Base-by-base conservation (phyloP, 2,888 invertebrate species). In the Brachyptera risi region DNA sequence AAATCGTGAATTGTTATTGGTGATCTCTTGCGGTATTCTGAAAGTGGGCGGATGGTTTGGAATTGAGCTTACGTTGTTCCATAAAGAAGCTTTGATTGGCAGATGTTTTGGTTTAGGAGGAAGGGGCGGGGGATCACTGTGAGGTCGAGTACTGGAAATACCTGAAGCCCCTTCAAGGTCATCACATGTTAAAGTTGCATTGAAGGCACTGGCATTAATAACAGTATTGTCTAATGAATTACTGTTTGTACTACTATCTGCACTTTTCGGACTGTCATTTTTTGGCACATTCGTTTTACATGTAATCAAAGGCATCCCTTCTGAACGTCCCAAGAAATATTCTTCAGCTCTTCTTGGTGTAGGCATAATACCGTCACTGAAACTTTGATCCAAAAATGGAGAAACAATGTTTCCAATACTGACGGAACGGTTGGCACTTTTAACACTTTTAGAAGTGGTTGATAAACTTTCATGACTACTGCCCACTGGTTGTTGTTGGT, bases 21-120 rank as follows among this genome's bases (percentile, higher is more conserved):
- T 59, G n/a, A 54, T 50, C 15, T 64, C 64, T 7, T 31, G 31
- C 31, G 31, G 31, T 11, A 7, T 31, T 11, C 11, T 31, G 31
- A 31, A 31, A 4, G 44, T 21, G 11, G 44, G 44, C 15, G 21
- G 44, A 4, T 44, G 44, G 21, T 44, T 44, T 38, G 40, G 40
- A 13, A 38, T 38, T 38, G 40, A 38, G 40, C 40, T 38, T 11
- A 38, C 40, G 13, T 38, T 38, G 19, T 76, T 81, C 83, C 83
- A 83, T 71, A 82, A 81, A 11, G 79, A 78, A 56, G 82, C 81
- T 67, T 81, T 84, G n/a, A 82, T 81, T 50, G 85, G 81, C 62
- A 86, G 73, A 70, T 85, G 83, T 76, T 87, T 87, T 56, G 87
- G 87, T 75, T 88, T 88, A 19, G 88, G 88, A 21, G 88, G 88